Evolutionary conservation across 2,113 vertebrate species (phyloP).

Genomic region (Pandion haliaetus): DNA sequence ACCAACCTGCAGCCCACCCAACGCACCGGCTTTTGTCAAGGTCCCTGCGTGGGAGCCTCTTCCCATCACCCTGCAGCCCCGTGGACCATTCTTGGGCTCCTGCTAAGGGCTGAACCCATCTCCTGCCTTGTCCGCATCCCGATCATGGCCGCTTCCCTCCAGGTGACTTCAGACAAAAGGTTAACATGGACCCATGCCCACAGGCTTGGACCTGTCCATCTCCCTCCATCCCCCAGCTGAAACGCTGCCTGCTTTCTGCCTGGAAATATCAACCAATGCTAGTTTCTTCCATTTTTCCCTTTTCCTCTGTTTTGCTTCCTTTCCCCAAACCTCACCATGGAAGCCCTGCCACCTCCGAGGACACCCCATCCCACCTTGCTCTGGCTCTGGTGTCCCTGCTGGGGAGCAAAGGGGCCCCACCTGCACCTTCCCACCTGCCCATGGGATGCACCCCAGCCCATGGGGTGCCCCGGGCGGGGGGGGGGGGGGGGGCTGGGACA

Average conservation of each 20-base stretch:
- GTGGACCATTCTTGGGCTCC: background rate
- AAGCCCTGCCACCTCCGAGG: background rate
- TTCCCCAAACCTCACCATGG: background rate
- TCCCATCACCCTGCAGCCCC: background rate
- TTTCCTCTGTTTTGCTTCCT: background rate
- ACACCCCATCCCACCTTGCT: background rate
- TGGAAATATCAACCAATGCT: background rate
- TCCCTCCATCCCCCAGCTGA: background rate
- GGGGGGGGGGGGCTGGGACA: background rate
- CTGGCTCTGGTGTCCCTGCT: too few species aligned
- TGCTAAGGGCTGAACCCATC: background rate
- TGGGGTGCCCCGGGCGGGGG: too few species aligned
- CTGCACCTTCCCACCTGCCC: background rate
- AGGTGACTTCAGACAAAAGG: background rate
- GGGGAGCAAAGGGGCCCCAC: background rate
- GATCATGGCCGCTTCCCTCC: background rate
- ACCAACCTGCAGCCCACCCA: background rate
- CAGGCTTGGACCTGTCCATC: background rate
- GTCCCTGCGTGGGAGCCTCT: background rate
- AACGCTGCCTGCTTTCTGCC: background rate
- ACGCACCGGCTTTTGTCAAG: fast-evolving
- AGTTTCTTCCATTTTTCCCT: background rate
- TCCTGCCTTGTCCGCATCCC: background rate
- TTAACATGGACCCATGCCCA: background rate
- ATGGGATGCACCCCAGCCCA: background rate